These are phyloP conservation scores for Eupsittula cactorum DNA, from an alignment of 2,113 vertebrate genomes.

Conservation along the genomic window DNA sequence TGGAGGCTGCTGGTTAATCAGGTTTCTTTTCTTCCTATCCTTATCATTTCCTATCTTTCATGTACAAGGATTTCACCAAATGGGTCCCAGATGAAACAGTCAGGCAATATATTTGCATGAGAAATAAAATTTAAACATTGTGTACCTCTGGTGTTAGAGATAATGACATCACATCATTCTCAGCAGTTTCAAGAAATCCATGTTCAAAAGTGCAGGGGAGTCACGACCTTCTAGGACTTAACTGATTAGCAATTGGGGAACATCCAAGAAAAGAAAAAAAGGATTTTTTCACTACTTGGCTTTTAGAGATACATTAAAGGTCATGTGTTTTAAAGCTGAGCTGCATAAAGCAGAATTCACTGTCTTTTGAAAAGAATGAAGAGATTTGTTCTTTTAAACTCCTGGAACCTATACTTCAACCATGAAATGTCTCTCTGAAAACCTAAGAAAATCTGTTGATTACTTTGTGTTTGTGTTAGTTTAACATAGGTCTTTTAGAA, in stretches of 20 bases:
- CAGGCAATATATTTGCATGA: background rate
- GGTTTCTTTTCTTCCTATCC: background rate
- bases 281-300: background rate
- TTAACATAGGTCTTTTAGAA: background rate
- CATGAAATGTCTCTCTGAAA: background rate
- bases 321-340: background rate
- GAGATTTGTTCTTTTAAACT: background rate
- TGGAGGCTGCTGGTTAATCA: background rate
- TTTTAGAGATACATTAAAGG: background rate
- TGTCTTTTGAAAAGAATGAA: background rate
- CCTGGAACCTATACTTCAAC: background rate
- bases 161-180: background rate
- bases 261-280: background rate
- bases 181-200: background rate
- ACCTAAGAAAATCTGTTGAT: background rate
- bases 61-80: background rate
- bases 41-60: background rate
- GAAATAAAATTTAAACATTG: conserved; percentile 7
- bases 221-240: background rate
- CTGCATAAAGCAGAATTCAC: background rate
- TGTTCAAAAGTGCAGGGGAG: background rate
- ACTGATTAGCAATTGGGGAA: background rate
- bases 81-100: background rate
- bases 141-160: background rate
- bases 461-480: background rate